Evolutionary conservation across 2,113 vertebrate species (phyloP), one percentile per base, ranked within the genome.

Genomic region (Bos javanicus): DNA sequence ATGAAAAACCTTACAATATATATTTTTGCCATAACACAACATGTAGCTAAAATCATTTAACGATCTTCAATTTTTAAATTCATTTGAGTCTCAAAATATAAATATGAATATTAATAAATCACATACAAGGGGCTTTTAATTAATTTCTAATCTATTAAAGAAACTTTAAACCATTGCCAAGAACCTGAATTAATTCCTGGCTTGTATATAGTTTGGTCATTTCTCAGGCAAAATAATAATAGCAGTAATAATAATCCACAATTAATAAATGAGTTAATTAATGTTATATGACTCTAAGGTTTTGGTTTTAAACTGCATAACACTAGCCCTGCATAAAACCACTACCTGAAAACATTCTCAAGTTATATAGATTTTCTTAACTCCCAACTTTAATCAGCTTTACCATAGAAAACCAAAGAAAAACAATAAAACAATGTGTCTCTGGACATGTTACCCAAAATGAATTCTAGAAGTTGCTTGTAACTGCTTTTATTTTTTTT

Each of bases 151-250:
- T 56, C 46, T 80, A 93, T 50, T 95, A 71, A 87, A 86, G 91
- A 36, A 92, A 74, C 57, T 97, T 95, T 95, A 26, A 81, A 90
- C 95, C 26, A 91, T 48, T 86, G 64, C 33, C 92, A 88, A 90
- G 54, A 88, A 93, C 10, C 14, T 88, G 43, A 62, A 94, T 91
- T 89, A 46, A 95, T 94, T 78, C 26, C 36, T 48, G 74, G 59
- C 16, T 52, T 90, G 14, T 71, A 71, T 88, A 84, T 46, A 67
- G 12, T 7, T 84, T 96, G 90, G 25, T 87, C 23, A 76, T 94
- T 91, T 95, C 92, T 71, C 50, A 87, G 97, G 90, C 30, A 93
- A 96, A 97, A 84, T 88, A 87, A 84, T 48, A 94, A 85, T 57
- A 59, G 8, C 48, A 81, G 39, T 62, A 87, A 71, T 71, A 84